Conservation (phyloP, 2,888 invertebrate species). For the Dusona sp. region DNA sequence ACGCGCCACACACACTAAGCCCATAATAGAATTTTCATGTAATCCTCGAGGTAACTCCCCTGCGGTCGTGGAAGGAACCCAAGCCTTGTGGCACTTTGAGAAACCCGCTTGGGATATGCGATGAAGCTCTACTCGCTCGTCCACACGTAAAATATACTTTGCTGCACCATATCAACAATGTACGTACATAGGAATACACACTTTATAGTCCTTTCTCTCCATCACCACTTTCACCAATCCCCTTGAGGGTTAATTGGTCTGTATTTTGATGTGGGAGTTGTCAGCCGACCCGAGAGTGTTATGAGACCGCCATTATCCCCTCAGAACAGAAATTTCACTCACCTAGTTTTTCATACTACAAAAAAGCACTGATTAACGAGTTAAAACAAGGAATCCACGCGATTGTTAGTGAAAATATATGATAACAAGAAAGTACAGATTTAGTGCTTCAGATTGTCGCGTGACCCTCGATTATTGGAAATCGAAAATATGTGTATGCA, state of each 20-base stretch:
- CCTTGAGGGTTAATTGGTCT: constrained; percentile 84
- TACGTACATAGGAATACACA: background rate
- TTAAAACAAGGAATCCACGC: background rate
- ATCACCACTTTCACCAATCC: constrained; percentile 78
- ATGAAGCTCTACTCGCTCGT: constrained; percentile 49
- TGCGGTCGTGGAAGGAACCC: constrained; percentile 79
- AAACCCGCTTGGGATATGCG: constrained; percentile 61
- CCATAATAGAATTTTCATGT: constrained; percentile 82
- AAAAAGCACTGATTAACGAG: background rate
- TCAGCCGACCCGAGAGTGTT: constrained; percentile 64
- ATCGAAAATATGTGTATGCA: background rate
- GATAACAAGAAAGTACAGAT: background rate
- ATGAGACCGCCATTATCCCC: background rate
- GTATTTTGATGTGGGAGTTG: constrained; percentile 82
- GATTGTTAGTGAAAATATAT: background rate
- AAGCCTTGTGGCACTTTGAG: constrained; percentile 66
- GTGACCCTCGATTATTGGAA: background rate
- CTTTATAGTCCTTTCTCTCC: constrained; percentile 13
- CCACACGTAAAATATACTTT: constrained; percentile 41
- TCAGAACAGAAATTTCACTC: background rate
- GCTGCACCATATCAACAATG: background rate
- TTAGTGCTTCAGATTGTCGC: background rate
- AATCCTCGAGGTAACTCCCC: constrained; percentile 83
- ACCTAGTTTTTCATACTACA: background rate
- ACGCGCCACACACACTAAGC: constrained; percentile 70